Percentiles rank a stretch among this genome's conserved stretches.
Conservation (phyloP, 2,113 vertebrate genomes). For the Paratilapia polleni region DNA sequence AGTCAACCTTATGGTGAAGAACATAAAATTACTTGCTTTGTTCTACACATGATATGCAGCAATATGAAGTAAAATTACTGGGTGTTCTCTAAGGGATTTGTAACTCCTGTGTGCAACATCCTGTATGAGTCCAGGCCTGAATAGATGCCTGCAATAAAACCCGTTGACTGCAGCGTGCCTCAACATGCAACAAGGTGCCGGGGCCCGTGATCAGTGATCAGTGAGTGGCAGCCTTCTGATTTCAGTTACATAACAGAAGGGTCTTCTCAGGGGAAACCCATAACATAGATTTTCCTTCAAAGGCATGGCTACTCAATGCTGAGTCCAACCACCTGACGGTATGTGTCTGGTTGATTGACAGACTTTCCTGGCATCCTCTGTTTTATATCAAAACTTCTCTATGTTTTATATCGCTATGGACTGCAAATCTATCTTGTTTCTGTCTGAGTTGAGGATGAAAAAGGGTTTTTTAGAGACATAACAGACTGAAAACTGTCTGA, state of each 20-base stretch:
- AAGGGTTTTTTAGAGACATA: neutral
- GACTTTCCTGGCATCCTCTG: neutral
- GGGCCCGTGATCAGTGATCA: neutral
- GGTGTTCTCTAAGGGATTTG: neutral
- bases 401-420: neutral
- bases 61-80: rapidly evolving
- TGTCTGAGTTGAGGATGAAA: neutral
- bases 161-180: neutral
- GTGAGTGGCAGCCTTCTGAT: neutral
- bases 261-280: neutral
- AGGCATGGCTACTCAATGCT: neutral
- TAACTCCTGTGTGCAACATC: neutral
- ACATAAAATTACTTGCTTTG: neutral
- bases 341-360: neutral
- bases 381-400: neutral
- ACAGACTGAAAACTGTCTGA: neutral
- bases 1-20: neutral
- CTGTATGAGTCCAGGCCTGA: neutral
- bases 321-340: neutral
- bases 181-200: neutral
- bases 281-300: neutral
- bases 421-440: neutral
- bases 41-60: neutral
- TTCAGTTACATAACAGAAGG: neutral
- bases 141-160: neutral